Evolutionary conservation across 2,113 vertebrate species (phyloP), one percentile per base, ranked within the genome.

Genomic region (Paramormyrops kingsleyae): DNA sequence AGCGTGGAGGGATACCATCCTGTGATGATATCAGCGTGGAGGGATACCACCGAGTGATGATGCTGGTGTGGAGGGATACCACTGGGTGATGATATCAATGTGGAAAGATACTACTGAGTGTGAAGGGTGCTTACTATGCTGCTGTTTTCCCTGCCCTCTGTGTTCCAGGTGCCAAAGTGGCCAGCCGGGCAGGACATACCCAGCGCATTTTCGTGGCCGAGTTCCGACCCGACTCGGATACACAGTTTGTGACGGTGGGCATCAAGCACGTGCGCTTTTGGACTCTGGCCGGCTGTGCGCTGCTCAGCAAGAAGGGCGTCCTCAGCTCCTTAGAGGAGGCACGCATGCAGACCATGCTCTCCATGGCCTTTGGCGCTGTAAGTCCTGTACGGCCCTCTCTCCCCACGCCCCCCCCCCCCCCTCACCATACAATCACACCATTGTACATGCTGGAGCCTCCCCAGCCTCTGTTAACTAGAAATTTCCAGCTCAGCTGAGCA

Each of bases 201-300:
- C 97, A 99, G 91, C 97, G 99, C 89, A 98, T 99, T 94, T 99
- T 99, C 94, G 98, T 99, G 95, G 98, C 98, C 2, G 99, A 99
- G 94, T 99, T 99, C 94, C 96, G 99, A 4, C 98, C 99, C 0
- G 99, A 99, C 94, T 99, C 99, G 0, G 99, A 99, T 92, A 99
- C 97, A 4, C 97, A 98, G 95, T 99, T 99, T 95, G 98, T 99
- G 93, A 99, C 98, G 3, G 98, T 99, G 93, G 99, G 99, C 87
- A 97, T 99, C n/a, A 99, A 98, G 42, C 98, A 99, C 0, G 98
- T 99, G 86, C 97, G 97, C 83, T 99, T 99, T 95, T 99, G 99
- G 99, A 98, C 97, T 0, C 94, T 99, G 91, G 98, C 98, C 17
- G 99, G 99, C 91, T 96, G 96, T 91, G 97, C 97, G 89, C 96